phyloP scores from a whole-genome alignment of 2,888 invertebrate species.

The Parnassius glacialis region DNA sequence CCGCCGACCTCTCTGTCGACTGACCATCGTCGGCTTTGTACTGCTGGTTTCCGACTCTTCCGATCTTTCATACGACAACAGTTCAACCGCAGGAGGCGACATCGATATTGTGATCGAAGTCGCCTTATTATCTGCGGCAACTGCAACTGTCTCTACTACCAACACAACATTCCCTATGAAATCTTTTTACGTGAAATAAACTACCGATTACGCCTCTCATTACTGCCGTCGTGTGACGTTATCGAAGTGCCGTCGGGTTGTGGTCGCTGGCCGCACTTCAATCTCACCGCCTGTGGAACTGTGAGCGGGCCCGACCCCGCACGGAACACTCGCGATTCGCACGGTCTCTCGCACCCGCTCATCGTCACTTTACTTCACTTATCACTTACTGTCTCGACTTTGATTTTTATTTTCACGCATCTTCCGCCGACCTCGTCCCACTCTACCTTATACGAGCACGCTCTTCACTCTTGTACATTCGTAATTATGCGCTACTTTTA shows the following conservation, averaged over 20 bases:
- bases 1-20: constrained; percentile 52
- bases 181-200: too few relatives aligned
- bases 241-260: constrained; percentile 3
- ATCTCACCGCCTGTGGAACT: constrained; percentile 24
- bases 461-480: constrained; percentile 46
- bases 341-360: constrained; percentile 69
- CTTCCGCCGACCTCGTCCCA: constrained; percentile 68
- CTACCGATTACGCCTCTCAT: too few relatives aligned
- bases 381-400: constrained; percentile 72
- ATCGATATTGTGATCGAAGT: background rate
- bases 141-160: constrained; percentile 3
- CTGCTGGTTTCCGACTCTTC: background rate
- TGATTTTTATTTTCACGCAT: constrained; percentile 71
- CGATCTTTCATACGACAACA: background rate
- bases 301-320: constrained; percentile 63
- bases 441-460: constrained; percentile 63
- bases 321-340: constrained; percentile 77
- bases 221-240: background rate
- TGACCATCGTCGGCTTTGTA: constrained; percentile 28
- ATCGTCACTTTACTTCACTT: constrained; percentile 68
- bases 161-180: background rate
- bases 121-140: constrained; percentile 4
- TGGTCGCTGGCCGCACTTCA: constrained; percentile 34
- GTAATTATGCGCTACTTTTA: constrained; percentile 13
- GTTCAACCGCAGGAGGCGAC: too few relatives aligned